Percentiles rank a stretch among this genome's conserved stretches.
These are phyloP conservation scores for Smutsia temminckii DNA, from an alignment of 2,797 vertebrate genomes.

Conservation along the genomic window DNA sequence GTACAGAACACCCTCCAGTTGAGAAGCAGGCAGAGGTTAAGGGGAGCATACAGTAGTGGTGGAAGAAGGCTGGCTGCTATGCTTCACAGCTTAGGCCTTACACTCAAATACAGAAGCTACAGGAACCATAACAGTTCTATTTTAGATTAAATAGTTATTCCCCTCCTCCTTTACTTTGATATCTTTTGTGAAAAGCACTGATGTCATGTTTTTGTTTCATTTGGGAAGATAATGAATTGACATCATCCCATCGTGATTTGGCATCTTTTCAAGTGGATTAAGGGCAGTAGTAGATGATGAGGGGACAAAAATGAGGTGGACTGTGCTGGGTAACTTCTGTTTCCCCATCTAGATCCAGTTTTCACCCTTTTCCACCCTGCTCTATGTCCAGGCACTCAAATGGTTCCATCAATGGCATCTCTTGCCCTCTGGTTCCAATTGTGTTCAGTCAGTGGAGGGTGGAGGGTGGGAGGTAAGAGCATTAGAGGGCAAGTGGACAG, in stretches of 20 bases:
- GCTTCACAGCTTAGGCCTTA: background rate
- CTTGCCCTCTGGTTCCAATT: background rate
- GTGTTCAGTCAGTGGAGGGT: background rate
- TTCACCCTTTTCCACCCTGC: background rate
- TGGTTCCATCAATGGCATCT: accelerated
- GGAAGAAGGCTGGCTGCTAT: background rate
- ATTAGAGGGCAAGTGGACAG: background rate
- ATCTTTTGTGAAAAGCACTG: background rate
- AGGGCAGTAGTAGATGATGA: background rate
- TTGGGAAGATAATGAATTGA: background rate
- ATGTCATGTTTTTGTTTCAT: background rate
- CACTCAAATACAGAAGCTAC: background rate
- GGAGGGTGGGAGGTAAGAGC: background rate
- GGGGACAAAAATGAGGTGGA: background rate
- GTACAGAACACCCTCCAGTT: background rate
- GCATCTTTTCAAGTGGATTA: background rate
- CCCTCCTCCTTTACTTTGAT: background rate
- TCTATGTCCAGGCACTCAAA: background rate
- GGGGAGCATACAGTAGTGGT: background rate
- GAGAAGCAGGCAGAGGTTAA: background rate
- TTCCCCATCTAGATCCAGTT: background rate
- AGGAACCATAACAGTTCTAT: background rate
- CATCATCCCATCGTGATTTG: background rate
- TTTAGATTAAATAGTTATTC: background rate
- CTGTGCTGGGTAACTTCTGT: background rate